Evolutionary conservation across 2,888 invertebrate genomes (phyloP).

Genomic region (Drosophila eohydei): DNA sequence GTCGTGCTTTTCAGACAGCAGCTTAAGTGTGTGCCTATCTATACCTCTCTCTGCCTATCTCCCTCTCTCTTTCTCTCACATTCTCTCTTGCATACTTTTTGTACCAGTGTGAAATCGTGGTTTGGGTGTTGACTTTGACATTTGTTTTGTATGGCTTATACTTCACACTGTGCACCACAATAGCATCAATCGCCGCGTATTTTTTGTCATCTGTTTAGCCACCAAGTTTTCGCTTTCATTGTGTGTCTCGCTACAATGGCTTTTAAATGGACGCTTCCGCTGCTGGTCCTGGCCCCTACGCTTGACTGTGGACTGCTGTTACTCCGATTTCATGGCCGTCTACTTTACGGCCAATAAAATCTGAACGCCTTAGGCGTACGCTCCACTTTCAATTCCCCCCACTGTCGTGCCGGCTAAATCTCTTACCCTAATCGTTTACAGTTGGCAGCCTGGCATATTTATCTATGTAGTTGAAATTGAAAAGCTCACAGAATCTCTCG

Average conservation of each 20-base stretch:
- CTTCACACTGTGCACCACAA: slow-evolving; percentile 64
- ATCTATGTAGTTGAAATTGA: slow-evolving; percentile 75
- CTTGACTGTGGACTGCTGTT: slow-evolving; percentile 14
- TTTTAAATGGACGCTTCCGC: slow-evolving; percentile 69
- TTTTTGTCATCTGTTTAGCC: slow-evolving; percentile 75
- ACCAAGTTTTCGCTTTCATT: slow-evolving; percentile 75
- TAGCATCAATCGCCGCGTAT: slow-evolving; percentile 69
- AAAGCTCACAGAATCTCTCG: slow-evolving; percentile 49
- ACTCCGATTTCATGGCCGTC: slow-evolving; percentile 71
- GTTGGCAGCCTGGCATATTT: slow-evolving; percentile 70
- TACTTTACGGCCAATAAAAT: slow-evolving; percentile 79
- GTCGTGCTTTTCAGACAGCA: slow-evolving; percentile 42
- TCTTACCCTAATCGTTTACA: slow-evolving; percentile 52
- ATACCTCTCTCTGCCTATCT: slow-evolving; percentile 1
- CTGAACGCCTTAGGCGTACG: slow-evolving; percentile 64
- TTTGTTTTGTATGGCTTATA: slow-evolving; percentile 78
- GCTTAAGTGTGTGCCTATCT: slow-evolving; percentile 48
- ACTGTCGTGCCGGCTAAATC: neutral
- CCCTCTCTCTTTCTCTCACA: neutral
- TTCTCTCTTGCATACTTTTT: neutral
- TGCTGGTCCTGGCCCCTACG: neutral
- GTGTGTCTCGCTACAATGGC: slow-evolving; percentile 66
- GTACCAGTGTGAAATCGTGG: slow-evolving; percentile 26
- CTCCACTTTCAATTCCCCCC: slow-evolving; percentile 17
- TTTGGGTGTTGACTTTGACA: slow-evolving; percentile 78